Evolutionary conservation across 2,888 invertebrate species (phyloP), one percentile per base, ranked within the genome.

Genomic region (Ryuthela nishihirai): DNA sequence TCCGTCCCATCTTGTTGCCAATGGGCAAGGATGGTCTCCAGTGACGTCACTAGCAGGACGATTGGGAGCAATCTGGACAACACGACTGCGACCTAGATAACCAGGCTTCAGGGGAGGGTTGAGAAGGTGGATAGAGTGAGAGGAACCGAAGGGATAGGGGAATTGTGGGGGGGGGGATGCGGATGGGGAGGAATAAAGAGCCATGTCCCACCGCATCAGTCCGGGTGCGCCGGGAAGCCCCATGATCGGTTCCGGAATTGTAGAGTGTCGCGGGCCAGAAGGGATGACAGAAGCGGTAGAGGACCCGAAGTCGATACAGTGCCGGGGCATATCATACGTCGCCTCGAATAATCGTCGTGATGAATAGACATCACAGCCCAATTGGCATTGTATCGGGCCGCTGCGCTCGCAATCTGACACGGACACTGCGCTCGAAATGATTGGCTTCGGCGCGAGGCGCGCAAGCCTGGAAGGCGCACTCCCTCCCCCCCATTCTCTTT

Each of bases 331-430:
- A 7, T 29, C 29, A 7, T 9, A 7, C 52, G 50, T 52, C 58
- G 58, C 45, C 58, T 60, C 54, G 47, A 61, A 55, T 61, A 61
- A 61, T 61, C 60, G 60, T 26, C 49, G 54, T 60, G 60, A 60
- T 60, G 60, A 60, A 60, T 60, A 60, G 60, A 54, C 52, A 60
- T 60, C 46, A 42, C 25, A 47, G 53, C 39, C 61, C 53, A 50
- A 55, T 61, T 61, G 61, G 55, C 43, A 55, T 55, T 52, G 55
- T 49, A 49, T 48, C 60, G 48, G 58, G 44, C 47, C 34, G 35
- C 54, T 54, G 41, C 48, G 40, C 54, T 61, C 61, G 61, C 55
- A 61, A 61, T 61, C 61, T 61, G 61, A 61, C 61, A 61, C 61
- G 61, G 61, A 52, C 52, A 47, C 23, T 61, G 61, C 54, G 43